These are phyloP conservation scores for Ageneiosus marmoratus DNA, from an alignment of 2,113 vertebrate species.

Conservation along the genomic window DNA sequence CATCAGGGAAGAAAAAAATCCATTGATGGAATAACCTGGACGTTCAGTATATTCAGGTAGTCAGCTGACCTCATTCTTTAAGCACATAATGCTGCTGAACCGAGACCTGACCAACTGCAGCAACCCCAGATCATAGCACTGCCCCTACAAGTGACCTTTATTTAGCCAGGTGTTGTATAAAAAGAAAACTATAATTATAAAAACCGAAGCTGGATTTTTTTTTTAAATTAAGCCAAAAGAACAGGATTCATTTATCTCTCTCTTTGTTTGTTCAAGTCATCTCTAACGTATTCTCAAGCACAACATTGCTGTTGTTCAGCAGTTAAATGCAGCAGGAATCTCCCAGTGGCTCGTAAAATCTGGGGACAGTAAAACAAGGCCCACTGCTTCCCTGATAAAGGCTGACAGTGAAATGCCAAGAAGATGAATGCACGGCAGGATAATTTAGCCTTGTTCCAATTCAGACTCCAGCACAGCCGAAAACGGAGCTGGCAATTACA, in stretches of 20 bases:
- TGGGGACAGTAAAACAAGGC: constrained; percentile 14
- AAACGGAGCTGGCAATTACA: neutral
- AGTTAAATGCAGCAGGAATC: neutral
- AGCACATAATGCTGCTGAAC: too few species aligned
- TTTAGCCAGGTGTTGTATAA: too few species aligned
- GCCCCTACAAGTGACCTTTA: too few species aligned
- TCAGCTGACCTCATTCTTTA: too few species aligned
- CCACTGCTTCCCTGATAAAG: constrained; percentile 10
- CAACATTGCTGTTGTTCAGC: neutral
- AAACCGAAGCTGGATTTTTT: too few species aligned
- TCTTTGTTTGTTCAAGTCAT: neutral
- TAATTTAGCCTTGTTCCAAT: constrained; percentile 10
- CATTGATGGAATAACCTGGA: too few species aligned
- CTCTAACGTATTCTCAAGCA: neutral
- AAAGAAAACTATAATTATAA: too few species aligned
- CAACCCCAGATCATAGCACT: too few species aligned
- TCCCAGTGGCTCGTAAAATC: constrained; percentile 24
- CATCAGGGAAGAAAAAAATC: too few species aligned
- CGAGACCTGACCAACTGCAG: too few species aligned
- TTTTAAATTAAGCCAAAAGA: too few species aligned
- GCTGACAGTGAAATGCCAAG: constrained; percentile 21
- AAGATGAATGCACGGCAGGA: constrained; percentile 14
- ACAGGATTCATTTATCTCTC: neutral
- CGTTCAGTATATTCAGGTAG: too few species aligned
- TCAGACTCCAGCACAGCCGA: constrained; percentile 5